phyloP scores from a whole-genome alignment of 2,113 vertebrate genomes.

The Ictalurus furcatus region DNA sequence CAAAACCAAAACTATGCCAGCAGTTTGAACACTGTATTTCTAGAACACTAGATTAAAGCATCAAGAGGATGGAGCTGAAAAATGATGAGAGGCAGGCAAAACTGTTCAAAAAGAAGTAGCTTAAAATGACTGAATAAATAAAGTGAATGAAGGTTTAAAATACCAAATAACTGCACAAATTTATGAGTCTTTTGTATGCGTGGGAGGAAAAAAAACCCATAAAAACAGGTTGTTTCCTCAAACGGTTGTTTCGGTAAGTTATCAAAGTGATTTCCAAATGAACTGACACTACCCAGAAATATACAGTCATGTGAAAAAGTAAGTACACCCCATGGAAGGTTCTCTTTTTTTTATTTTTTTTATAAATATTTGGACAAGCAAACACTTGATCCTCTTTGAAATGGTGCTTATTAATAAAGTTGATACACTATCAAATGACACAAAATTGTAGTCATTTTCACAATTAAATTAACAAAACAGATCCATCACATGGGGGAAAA shows the following conservation, averaged over 20 bases:
- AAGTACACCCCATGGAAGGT: too few relatives aligned
- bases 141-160: conserved; percentile 56
- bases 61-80: conserved; percentile 29
- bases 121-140: conserved; percentile 59
- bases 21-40: conserved; percentile 69
- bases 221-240: conserved; percentile 2
- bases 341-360: too few relatives aligned
- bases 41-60: conserved; percentile 70
- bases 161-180: conserved; percentile 52
- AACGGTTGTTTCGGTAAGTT: conserved; percentile 47
- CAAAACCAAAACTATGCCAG: conserved; percentile 72
- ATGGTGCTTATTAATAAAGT: too few relatives aligned
- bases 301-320: not conserved
- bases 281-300: conserved; percentile 41
- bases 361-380: too few relatives aligned
- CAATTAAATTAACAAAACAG: too few relatives aligned
- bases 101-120: conserved; percentile 64
- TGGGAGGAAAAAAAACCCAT: conserved; percentile 27
- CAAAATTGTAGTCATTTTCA: too few relatives aligned
- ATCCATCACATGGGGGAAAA: too few relatives aligned
- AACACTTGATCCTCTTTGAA: too few relatives aligned
- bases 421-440: too few relatives aligned
- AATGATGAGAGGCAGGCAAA: conserved; percentile 58
- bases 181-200: conserved; percentile 11
- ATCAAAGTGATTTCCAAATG: conserved; percentile 46